Evolutionary conservation across 1,140 invertebrate species (phyloP).

Genomic region (Drosophila varians): DNA sequence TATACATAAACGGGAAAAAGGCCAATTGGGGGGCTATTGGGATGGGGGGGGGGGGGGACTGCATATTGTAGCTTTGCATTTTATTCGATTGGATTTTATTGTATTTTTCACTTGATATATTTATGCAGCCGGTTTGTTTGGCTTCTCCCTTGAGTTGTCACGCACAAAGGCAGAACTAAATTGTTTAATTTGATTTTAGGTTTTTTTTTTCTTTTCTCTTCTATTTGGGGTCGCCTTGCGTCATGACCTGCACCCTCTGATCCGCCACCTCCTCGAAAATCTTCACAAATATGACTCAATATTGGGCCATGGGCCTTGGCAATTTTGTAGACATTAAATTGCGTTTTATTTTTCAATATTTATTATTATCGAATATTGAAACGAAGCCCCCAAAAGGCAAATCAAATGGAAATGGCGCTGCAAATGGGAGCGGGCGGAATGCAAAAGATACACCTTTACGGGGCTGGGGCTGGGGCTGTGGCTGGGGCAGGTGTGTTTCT

Average conservation of each 20-base stretch:
- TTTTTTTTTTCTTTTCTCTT: constrained; percentile 5
- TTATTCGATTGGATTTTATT: constrained; percentile 74
- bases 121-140: constrained; percentile 74
- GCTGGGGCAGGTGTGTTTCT: constrained; percentile 38
- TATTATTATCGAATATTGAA: constrained; percentile 77
- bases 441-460: constrained; percentile 26
- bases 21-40: not conserved
- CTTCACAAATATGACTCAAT: constrained; percentile 80
- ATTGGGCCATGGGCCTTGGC: constrained; percentile 40
- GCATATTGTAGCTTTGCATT: constrained; percentile 61
- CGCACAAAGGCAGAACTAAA: constrained; percentile 78
- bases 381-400: constrained; percentile 45
- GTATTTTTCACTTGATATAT: constrained; percentile 74
- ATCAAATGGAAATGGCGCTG: constrained; percentile 36
- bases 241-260: constrained; percentile 45
- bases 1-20: not conserved
- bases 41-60: not conserved
- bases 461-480: not conserved
- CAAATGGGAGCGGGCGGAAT: constrained; percentile 28
- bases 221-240: constrained; percentile 56
- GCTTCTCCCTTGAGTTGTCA: constrained; percentile 80
- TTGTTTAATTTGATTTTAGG: constrained; percentile 80
- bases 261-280: constrained; percentile 33
- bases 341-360: constrained; percentile 79
- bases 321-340: constrained; percentile 69